Base-by-base conservation (phyloP, 2,888 invertebrate genomes). In the Himalopsyche kuldschensis region DNA sequence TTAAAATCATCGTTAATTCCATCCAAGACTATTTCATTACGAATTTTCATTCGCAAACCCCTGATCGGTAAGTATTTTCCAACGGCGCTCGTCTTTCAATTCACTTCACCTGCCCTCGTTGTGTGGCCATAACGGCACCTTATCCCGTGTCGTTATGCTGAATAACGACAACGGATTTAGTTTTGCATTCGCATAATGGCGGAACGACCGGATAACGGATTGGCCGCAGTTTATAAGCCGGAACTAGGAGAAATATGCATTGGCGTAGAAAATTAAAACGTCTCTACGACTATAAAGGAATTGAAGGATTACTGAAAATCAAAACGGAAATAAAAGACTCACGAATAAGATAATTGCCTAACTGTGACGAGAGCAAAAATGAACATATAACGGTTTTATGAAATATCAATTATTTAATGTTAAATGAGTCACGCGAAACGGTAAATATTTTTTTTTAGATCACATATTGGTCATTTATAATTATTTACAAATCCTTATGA, bases 181-280 rank as follows among this genome's bases (percentile, higher is more conserved):
- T 82, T 84, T 24, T 47, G 75, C 83, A 63, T 83, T 78, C 78
- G 84, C 81, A 84, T 82, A 82, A 82, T 79, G 47, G 41, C 81
- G 83, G 79, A 84, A 85, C 82, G 83, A 78, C 81, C 84, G 83
- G 84, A 84, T 84, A 86, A 86, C 84, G 86, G 84, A 86, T 86
- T 84, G 86, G 83, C 83, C 81, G 85, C 84, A 82, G 86, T 83
- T 86, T 84, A 86, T 84, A 84, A 84, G 82, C 83, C 80, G 82
- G 84, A 86, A 82, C 78, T 81, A 75, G 63, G 76, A 83, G 77
- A 30, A 63, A 80, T 20, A 48, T 69, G 30, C 81, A 81, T 20
- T 41, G 75, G 31, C 46, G 81, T 78, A 78, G 78, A 41, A 10
- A 69, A 69, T 24, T 1, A 6, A 69, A 24, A 20, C 2, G n/a